phyloP scores from a whole-genome alignment of 2,888 invertebrate species.

The Oxycera nigricornis region DNA sequence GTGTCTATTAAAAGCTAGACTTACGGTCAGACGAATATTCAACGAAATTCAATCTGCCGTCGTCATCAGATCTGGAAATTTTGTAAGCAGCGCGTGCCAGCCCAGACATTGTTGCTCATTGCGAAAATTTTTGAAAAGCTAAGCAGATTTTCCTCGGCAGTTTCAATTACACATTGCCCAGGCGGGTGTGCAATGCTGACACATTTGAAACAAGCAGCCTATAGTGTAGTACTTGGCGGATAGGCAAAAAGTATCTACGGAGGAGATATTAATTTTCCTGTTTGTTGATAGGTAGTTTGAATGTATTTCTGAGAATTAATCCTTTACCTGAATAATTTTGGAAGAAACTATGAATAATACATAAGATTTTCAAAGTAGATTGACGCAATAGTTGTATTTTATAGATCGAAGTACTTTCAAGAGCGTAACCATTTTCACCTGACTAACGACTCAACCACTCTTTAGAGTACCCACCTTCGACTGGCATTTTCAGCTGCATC shows the following conservation, averaged over 20 bases:
- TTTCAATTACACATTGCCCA: neutral
- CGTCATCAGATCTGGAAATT: neutral
- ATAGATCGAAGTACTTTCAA: too few relatives aligned
- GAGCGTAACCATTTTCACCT: too few relatives aligned
- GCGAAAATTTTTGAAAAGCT: neutral
- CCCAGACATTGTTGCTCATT: neutral
- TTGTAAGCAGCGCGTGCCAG: neutral
- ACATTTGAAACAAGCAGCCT: neutral
- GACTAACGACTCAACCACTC: too few relatives aligned
- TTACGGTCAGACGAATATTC: neutral
- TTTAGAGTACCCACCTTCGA: too few relatives aligned
- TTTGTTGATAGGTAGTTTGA: slow-evolving; percentile 12
- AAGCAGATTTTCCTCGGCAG: neutral
- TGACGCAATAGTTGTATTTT: too few relatives aligned
- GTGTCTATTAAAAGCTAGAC: neutral
- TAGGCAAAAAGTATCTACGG: neutral
- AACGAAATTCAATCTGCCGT: neutral
- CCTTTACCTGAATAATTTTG: too few relatives aligned
- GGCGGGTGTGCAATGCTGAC: neutral
- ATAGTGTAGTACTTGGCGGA: neutral
- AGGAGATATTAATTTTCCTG: slow-evolving; percentile 10
- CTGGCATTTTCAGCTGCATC: neutral
- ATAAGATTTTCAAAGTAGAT: too few relatives aligned
- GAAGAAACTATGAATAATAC: too few relatives aligned
- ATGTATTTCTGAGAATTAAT: too few relatives aligned